phyloP scores from a whole-genome alignment of 2,797 vertebrate genomes.

The Decapterus maruadsi region DNA sequence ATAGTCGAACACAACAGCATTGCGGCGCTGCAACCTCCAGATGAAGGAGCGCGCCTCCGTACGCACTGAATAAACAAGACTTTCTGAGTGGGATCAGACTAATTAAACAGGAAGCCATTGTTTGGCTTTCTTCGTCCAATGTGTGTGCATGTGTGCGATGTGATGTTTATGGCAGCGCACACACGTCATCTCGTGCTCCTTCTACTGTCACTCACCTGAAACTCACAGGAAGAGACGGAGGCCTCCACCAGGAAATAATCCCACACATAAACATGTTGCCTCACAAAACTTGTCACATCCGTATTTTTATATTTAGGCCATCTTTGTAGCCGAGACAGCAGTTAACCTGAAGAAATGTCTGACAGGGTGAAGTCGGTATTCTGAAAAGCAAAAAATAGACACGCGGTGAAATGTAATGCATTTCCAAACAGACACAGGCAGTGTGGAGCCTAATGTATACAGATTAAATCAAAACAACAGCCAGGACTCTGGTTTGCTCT shows the following conservation, averaged over 20 bases:
- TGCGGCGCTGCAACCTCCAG: too few relatives aligned
- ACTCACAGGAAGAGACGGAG: constrained; percentile 22
- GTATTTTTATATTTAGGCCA: constrained; percentile 41
- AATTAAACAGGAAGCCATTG: constrained; percentile 1
- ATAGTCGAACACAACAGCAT: neutral
- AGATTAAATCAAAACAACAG: neutral
- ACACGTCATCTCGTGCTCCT: constrained; percentile 16
- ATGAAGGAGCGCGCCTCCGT: neutral
- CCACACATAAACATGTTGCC: constrained; percentile 37
- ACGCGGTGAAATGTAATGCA: neutral
- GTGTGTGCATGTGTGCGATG: neutral
- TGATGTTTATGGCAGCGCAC: neutral
- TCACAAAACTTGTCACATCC: constrained; percentile 30
- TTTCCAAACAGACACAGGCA: neutral
- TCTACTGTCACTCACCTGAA: constrained; percentile 46
- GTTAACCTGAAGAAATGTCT: constrained; percentile 15
- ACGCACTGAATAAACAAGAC: constrained; percentile 13
- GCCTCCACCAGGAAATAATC: constrained; percentile 50
- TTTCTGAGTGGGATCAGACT: neutral
- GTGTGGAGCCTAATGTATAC: neutral
- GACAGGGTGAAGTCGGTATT: constrained; percentile 3
- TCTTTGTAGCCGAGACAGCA: constrained; percentile 26
- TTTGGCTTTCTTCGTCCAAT: constrained; percentile 2
- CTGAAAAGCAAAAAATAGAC: constrained; percentile 22
- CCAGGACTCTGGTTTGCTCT: constrained; percentile 3